A percentile compares a stretch with the other conserved stretches of the same genome.
Evolutionary conservation across 2,113 vertebrate species (phyloP).

Genomic region (Pseudorectes ferrugineus): DNA sequence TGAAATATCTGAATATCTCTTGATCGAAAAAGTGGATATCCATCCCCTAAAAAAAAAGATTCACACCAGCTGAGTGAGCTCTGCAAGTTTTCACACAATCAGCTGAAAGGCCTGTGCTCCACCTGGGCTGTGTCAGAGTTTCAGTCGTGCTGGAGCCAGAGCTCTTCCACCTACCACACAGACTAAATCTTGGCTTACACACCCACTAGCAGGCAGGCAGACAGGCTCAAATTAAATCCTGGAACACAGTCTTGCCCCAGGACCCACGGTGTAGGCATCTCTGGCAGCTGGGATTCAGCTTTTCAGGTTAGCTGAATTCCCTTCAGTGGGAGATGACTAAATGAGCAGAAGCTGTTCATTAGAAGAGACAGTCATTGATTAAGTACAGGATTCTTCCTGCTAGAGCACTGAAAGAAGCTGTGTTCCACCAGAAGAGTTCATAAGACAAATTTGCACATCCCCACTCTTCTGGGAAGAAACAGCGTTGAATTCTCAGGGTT

Average conservation of each 20-base stretch:
- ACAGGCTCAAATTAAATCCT: neutral
- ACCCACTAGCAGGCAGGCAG: neutral
- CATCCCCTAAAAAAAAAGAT: too few relatives aligned
- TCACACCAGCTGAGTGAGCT: neutral
- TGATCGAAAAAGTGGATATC: neutral
- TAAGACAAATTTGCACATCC: neutral
- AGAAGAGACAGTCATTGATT: neutral
- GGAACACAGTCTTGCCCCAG: neutral
- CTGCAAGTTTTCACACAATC: neutral
- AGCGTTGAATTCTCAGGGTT: neutral
- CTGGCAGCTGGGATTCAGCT: neutral
- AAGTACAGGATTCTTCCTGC: neutral
- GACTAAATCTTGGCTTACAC: neutral
- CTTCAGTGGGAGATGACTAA: neutral
- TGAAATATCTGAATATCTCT: accelerated
- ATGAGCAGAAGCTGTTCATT: neutral
- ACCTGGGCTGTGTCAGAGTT: neutral
- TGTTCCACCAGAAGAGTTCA: neutral
- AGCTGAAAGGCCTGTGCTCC: neutral
- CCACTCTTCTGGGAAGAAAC: neutral
- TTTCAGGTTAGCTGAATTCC: neutral
- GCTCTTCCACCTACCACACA: neutral
- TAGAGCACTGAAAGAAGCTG: neutral
- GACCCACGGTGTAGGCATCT: accelerated
- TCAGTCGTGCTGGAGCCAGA: neutral